Conservation (phyloP, 2,888 invertebrate species). For the Hetaerina titia region DNA sequence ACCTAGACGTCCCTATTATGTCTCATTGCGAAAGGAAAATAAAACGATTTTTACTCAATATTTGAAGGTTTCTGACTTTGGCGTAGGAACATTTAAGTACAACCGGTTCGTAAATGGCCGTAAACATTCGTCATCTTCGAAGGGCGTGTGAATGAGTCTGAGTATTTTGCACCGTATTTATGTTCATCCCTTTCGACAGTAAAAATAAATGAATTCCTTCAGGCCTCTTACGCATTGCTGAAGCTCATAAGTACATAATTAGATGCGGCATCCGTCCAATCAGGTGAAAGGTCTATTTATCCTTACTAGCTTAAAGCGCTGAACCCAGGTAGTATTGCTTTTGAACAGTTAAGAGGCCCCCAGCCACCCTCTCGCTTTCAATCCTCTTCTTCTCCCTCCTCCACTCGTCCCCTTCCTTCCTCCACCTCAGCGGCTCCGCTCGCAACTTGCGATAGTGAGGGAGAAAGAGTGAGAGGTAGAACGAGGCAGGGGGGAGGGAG, state of each 20-base stretch:
- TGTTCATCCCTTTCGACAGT: neutral
- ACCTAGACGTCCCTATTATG: too few relatives aligned
- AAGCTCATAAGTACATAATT: neutral
- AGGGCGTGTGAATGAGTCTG: neutral
- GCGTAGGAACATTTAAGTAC: too few relatives aligned
- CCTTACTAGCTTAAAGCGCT: neutral
- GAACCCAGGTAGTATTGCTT: neutral
- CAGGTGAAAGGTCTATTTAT: slow-evolving; percentile 15
- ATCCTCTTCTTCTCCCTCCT: neutral
- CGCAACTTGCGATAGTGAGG: slow-evolving; percentile 27
- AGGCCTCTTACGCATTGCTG: neutral
- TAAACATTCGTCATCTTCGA: too few relatives aligned
- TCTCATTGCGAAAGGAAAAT: too few relatives aligned
- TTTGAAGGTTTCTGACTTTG: too few relatives aligned
- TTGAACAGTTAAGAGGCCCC: neutral
- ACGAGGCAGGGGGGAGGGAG: too few relatives aligned
- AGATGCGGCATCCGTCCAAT: slow-evolving; percentile 13
- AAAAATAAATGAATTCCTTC: neutral
- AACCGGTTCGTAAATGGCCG: too few relatives aligned
- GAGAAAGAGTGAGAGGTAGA: neutral
- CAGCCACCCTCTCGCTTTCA: neutral
- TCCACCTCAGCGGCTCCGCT: neutral
- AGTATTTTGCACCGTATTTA: neutral
- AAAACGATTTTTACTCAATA: too few relatives aligned
- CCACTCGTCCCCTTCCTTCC: too few relatives aligned